Evolutionary conservation across 2,888 invertebrate genomes (phyloP).

Genomic region (Leptopilina myrica): DNA sequence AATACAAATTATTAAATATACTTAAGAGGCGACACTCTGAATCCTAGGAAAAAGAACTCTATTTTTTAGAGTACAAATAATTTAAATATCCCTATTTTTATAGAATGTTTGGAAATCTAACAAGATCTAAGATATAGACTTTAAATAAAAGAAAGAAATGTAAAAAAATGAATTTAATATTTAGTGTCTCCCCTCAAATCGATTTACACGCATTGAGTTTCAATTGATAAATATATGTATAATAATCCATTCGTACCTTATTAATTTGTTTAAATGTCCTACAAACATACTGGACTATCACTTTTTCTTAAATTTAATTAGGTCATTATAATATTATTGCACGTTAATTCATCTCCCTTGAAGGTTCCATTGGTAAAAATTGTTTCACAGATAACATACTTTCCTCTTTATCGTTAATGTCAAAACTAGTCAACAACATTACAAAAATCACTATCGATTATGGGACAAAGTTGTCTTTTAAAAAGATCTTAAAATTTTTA

Average conservation of each 20-base stretch:
- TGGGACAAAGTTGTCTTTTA: background rate
- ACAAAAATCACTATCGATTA: background rate
- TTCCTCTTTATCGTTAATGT: background rate
- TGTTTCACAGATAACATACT: conserved; percentile 3
- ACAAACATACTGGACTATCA: conserved; percentile 8
- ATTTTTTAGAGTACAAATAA: too few relatives aligned
- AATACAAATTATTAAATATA: too few relatives aligned
- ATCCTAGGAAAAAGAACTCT: too few relatives aligned
- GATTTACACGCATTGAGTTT: background rate
- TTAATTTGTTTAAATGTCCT: background rate
- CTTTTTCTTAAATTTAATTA: conserved; percentile 17
- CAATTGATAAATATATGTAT: background rate
- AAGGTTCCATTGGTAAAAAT: conserved; percentile 9
- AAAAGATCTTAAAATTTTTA: background rate
- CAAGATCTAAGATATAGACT: too few relatives aligned
- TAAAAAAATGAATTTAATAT: too few relatives aligned
- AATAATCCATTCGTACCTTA: background rate
- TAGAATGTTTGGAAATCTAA: too few relatives aligned
- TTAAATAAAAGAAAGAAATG: too few relatives aligned
- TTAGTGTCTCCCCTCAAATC: background rate
- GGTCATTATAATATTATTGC: conserved; percentile 22
- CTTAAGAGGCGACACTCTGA: too few relatives aligned
- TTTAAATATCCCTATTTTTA: too few relatives aligned
- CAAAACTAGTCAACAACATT: conserved; percentile 13
- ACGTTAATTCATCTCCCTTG: background rate